Evolutionary conservation across 1,140 invertebrate genomes (phyloP), one percentile per base, ranked within the genome.

Genomic region (Hydropsyche tenuis): DNA sequence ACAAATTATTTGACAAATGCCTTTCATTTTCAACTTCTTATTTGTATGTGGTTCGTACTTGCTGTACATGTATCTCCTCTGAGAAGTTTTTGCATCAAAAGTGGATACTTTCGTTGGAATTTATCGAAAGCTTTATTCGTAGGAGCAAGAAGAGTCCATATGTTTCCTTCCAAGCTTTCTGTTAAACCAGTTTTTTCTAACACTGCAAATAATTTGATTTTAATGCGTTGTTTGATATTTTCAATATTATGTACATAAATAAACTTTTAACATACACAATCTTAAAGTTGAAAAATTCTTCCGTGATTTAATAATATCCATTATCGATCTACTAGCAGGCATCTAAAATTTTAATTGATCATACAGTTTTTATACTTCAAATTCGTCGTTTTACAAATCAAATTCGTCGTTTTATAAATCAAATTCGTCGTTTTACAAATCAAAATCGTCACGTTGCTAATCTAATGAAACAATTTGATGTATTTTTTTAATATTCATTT

Each of bases 121-220:
- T 72, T 72, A 3, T 75, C 66, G 30, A 77, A 77, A 18, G 73
- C 76, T 46, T 72, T 65, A 51, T 77, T 77, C 11, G 64, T 72
- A 0, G 76, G 76, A 9, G 70, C 76, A n/a, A 77, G 69, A 4
- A 77, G 18, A 9, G 76, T 77, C 75, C 75, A 76, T 48, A 64
- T 68, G 42, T 71, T 37, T 1, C 25, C 42, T 16, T 68, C 30
- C 12, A 74, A 12, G 20, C 23, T 46, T 12, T 70, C 51, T 6
- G 27, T 25, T 0, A 76, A 27, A 27, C 68, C 75, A 14, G 62
- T 72, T 3, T 46, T 68, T 51, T 76, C 51, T 48, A 76, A 30
- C 1, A 72, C 75, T 76, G 45, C 2, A 76, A 69, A 48, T 48
- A 48, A 2, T 7, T 48, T 14, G 16, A 7, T 37, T 37, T 37